phyloP scores from a whole-genome alignment of 2,888 invertebrate genomes.

The Tiliacea citrago region DNA sequence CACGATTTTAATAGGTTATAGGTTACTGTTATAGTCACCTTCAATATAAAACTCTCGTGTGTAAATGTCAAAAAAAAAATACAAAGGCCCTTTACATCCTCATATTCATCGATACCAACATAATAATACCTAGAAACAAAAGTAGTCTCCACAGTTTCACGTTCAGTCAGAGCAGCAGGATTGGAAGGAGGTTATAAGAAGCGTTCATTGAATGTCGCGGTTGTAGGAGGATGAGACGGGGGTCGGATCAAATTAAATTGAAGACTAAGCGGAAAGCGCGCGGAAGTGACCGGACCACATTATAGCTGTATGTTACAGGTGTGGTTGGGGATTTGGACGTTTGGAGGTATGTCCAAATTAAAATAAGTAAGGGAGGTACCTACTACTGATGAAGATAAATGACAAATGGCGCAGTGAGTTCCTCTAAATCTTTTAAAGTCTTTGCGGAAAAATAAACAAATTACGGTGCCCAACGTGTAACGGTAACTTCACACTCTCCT shows the following conservation, averaged over 20 bases:
- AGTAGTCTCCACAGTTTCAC: slow-evolving; percentile 60
- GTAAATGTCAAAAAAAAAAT: neutral
- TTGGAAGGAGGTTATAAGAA: slow-evolving; percentile 81
- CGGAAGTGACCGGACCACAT: slow-evolving; percentile 73
- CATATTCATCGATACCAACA: neutral
- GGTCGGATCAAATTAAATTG: slow-evolving; percentile 83
- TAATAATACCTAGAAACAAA: slow-evolving; percentile 36
- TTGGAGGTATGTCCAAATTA: neutral
- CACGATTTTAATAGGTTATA: no score
- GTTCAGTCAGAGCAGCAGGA: slow-evolving; percentile 71
- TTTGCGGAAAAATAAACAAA: neutral
- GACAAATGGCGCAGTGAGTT: neutral
- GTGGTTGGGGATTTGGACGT: neutral
- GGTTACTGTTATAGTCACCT: no score
- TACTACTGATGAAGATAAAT: neutral
- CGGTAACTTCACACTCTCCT: neutral
- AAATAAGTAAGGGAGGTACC: neutral
- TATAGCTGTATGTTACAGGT: slow-evolving; percentile 63
- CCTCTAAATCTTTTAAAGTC: neutral
- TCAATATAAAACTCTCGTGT: no score
- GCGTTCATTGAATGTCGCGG: slow-evolving; percentile 79
- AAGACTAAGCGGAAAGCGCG: slow-evolving; percentile 80
- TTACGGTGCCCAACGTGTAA: neutral
- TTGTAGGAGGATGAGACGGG: slow-evolving; percentile 64
- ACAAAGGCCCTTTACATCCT: neutral